These are phyloP conservation scores for Oncorhynchus gorbuscha DNA, from an alignment of 2,113 vertebrate genomes.

Conservation along the genomic window DNA sequence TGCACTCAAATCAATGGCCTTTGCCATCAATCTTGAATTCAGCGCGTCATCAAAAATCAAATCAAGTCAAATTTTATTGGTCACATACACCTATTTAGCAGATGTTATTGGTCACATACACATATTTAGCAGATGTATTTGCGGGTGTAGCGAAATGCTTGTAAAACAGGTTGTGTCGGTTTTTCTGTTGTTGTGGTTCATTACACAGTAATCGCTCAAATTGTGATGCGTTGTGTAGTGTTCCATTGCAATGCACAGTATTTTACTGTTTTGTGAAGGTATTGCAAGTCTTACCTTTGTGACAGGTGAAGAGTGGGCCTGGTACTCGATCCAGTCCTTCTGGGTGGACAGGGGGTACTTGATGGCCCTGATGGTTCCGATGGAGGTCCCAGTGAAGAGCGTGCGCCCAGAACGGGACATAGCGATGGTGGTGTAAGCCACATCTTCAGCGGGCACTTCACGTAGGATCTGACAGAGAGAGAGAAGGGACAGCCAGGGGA, in stretches of 20 bases:
- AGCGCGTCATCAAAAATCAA: background rate
- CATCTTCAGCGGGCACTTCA: conserved; percentile 72
- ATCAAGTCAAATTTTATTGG: no score
- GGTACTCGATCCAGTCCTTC: conserved; percentile 80
- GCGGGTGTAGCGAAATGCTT: no score
- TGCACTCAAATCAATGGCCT: no score
- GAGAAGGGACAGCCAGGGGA: background rate
- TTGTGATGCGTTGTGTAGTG: no score
- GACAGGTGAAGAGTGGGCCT: conserved; percentile 78
- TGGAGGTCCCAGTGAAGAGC: conserved; percentile 81
- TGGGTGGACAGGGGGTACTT: conserved; percentile 77
- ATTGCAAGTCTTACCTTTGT: conserved; percentile 75
- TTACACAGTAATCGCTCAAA: no score
- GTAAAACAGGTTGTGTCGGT: no score
- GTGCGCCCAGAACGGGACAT: conserved; percentile 76
- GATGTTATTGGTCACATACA: no score
- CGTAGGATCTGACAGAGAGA: conserved; percentile 70
- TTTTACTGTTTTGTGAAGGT: no score
- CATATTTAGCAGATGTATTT: no score
- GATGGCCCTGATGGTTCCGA: conserved; percentile 79
- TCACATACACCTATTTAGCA: no score
- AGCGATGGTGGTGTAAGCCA: conserved; percentile 73
- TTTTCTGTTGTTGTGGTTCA: background rate
- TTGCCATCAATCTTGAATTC: no score
- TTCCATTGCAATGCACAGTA: no score